phyloP scores from a whole-genome alignment of 2,888 invertebrate genomes.

The Nomada fabriciana region DNA sequence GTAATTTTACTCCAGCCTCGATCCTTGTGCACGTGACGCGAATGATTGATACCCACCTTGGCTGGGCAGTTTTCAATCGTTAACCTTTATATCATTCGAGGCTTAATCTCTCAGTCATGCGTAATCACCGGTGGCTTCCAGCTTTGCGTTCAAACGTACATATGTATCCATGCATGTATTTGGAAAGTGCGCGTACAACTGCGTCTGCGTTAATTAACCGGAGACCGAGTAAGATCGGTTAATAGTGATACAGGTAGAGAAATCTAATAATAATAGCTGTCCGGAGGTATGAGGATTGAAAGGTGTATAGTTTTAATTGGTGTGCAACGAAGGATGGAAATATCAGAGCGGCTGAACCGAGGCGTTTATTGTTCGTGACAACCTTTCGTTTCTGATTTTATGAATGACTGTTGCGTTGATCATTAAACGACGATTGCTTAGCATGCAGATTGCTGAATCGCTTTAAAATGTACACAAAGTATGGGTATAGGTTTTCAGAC shows the following conservation, averaged over 20 bases:
- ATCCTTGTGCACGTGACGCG: conserved; percentile 38
- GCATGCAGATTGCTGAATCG: not conserved
- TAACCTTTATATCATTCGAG: conserved; percentile 69
- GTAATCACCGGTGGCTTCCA: conserved; percentile 22
- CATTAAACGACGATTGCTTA: not conserved
- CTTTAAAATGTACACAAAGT: too few relatives aligned
- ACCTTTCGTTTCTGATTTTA: conserved; percentile 45
- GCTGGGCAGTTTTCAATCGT: conserved; percentile 76
- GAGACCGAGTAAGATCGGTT: too few relatives aligned
- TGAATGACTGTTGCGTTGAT: conserved; percentile 46
- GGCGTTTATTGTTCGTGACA: too few relatives aligned
- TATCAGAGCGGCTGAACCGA: not conserved
- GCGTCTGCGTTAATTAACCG: too few relatives aligned
- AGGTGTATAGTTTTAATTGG: too few relatives aligned
- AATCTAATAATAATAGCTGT: too few relatives aligned
- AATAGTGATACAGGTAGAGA: too few relatives aligned
- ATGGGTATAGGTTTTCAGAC: too few relatives aligned
- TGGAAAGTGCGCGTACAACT: conserved; percentile 1
- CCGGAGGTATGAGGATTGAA: too few relatives aligned
- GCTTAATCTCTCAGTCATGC: conserved; percentile 42
- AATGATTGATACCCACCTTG: conserved; percentile 76
- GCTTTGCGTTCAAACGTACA: too few relatives aligned
- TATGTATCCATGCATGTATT: not conserved
- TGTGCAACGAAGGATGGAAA: too few relatives aligned
- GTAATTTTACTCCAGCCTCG: conserved; percentile 43